These are phyloP conservation scores for Diplodus sargus DNA, from an alignment of 2,797 vertebrate species.

Conservation along the genomic window DNA sequence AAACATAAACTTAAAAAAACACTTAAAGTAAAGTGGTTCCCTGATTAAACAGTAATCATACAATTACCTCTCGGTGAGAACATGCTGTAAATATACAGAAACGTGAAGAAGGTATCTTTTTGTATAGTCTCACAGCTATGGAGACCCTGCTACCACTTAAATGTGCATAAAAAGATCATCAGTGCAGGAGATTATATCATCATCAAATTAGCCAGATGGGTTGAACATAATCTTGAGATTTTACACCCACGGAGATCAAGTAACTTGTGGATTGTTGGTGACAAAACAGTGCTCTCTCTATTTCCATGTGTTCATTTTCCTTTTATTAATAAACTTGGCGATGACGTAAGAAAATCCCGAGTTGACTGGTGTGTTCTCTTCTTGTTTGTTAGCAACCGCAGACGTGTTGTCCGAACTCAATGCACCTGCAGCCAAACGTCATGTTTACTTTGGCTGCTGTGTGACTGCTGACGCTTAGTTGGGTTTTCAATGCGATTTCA, in stretches of 20 bases:
- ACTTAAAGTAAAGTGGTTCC: constrained; percentile 12
- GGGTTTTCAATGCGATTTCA: constrained; percentile 22
- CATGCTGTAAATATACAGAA: constrained; percentile 10
- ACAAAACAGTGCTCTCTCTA: background rate
- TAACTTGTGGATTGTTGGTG: background rate
- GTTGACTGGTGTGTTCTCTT: constrained; percentile 25
- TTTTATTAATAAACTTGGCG: background rate
- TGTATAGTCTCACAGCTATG: constrained; percentile 5
- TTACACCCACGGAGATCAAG: background rate
- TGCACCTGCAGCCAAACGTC: constrained; percentile 43
- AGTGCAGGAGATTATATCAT: background rate
- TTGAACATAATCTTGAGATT: background rate
- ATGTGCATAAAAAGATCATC: background rate
- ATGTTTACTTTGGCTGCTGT: constrained; percentile 46
- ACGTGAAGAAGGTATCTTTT: constrained; percentile 18
- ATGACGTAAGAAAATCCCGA: background rate
- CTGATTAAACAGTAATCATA: constrained; percentile 32
- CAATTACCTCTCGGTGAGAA: constrained; percentile 1
- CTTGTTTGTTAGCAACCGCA: constrained; percentile 67
- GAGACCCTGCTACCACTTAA: background rate
- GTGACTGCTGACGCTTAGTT: constrained; percentile 13
- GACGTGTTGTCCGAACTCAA: constrained; percentile 47
- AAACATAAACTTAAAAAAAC: background rate
- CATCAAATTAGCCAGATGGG: constrained; percentile 8
- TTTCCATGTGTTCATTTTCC: background rate